A percentile compares a stretch with the other conserved stretches of the same genome.
phyloP scores from a whole-genome alignment of 2,797 vertebrate species.

The Phrynocephalus vlangalii region DNA sequence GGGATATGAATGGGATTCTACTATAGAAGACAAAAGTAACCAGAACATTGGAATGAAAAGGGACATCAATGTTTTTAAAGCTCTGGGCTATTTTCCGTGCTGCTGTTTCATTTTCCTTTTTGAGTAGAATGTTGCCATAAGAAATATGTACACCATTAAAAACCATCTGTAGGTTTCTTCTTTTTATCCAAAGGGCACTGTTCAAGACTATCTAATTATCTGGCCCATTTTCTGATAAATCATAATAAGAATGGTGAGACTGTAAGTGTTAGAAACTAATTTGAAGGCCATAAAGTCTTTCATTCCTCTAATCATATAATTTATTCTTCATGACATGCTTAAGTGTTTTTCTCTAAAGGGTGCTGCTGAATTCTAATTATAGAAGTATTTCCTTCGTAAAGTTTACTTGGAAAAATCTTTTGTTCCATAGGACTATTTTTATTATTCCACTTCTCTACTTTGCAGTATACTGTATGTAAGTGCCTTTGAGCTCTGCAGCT shows the following conservation, averaged over 20 bases:
- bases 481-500: no score
- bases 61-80: conserved; percentile 9
- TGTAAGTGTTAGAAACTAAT: conserved; percentile 2
- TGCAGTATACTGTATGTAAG: no score
- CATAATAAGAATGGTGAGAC: background rate
- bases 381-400: background rate
- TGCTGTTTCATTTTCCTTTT: conserved; percentile 10
- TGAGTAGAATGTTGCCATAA: background rate
- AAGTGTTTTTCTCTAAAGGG: conserved; percentile 1
- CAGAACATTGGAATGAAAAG: background rate
- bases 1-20: background rate
- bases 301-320: conserved; percentile 3
- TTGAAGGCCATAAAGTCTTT: background rate
- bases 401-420: no score
- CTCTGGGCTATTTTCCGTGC: conserved; percentile 9
- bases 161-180: background rate
- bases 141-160: background rate
- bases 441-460: no score
- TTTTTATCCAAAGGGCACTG: background rate
- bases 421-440: no score
- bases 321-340: background rate
- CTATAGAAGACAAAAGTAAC: background rate
- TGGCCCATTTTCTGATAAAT: conserved; percentile 7
- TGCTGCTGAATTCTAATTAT: conserved; percentile 6
- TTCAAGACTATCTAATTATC: conserved; percentile 16